Conservation (phyloP, 2,113 vertebrate genomes). For the Anhinga anhinga region DNA sequence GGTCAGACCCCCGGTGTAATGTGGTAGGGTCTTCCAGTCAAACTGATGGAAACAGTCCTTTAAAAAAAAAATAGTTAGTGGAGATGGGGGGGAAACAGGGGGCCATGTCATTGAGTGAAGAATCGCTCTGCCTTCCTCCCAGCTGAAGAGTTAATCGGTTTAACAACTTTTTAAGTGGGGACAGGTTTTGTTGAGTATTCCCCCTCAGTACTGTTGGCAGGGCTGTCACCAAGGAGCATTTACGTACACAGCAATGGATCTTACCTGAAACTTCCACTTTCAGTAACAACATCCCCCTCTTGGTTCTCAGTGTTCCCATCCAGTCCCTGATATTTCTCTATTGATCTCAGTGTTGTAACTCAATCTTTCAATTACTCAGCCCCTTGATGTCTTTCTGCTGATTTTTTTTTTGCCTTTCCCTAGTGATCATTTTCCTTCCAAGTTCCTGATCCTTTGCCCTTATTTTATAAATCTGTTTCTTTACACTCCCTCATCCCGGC, state of each 20-base stretch:
- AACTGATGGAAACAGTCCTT: not conserved
- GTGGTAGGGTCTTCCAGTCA: not conserved
- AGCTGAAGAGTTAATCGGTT: not conserved
- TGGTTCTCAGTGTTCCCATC: not conserved
- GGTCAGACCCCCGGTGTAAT: constrained; percentile 49
- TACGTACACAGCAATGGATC: not conserved
- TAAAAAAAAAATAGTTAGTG: not conserved
- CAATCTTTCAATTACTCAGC: constrained; percentile 57
- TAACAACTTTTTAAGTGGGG: not conserved
- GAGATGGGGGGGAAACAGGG: not conserved
- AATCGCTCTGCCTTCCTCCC: not conserved
- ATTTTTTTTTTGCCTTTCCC: constrained; percentile 4
- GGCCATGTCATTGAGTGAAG: not conserved
- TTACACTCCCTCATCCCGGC: not conserved
- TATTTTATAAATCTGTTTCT: constrained; percentile 26
- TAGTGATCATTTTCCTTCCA: constrained; percentile 27
- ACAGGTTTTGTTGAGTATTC: not conserved
- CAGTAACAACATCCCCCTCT: not conserved
- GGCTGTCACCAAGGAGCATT: not conserved
- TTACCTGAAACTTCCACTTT: not conserved
- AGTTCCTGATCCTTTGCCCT: constrained; percentile 18
- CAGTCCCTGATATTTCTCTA: constrained; percentile 18
- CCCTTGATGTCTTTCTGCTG: constrained; percentile 11
- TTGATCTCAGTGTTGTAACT: constrained; percentile 37
- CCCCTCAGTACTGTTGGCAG: not conserved